Evolutionary conservation across 2,797 vertebrate genomes (phyloP).

Genomic region (Botia kubotai): DNA sequence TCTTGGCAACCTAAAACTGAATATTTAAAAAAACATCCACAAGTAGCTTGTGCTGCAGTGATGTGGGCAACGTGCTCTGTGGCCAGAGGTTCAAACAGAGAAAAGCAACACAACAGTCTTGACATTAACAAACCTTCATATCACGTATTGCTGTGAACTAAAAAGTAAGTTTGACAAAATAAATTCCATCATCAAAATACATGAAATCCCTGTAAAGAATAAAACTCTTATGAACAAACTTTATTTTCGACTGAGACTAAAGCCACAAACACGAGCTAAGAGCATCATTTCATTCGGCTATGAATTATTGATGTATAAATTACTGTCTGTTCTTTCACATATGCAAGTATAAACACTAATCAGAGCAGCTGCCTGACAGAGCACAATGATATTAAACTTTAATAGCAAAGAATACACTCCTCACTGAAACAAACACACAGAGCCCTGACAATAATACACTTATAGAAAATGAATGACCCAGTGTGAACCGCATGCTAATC

Average conservation of each 20-base stretch:
- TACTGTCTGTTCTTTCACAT: conserved; percentile 7
- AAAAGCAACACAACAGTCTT: no score
- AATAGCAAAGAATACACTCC: not conserved
- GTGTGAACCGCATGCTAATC: not conserved
- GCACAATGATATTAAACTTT: conserved; percentile 12
- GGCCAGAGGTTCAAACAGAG: no score
- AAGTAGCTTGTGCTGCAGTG: not conserved
- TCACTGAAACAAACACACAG: conserved; percentile 16
- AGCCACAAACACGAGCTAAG: not conserved
- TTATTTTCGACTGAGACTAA: not conserved
- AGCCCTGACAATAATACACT: not conserved
- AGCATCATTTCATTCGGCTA: not conserved
- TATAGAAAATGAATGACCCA: not conserved
- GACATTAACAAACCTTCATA: no score
- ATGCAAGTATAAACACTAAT: conserved; percentile 5
- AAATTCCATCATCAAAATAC: no score
- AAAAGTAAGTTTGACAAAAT: no score
- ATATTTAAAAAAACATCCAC: not conserved
- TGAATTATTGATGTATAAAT: conserved; percentile 1
- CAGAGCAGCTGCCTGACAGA: not conserved
- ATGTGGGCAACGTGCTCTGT: not conserved
- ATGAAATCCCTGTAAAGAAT: no score
- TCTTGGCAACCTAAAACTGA: not conserved
- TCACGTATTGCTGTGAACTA: no score
- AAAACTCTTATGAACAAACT: not conserved